Percentiles rank a stretch among this genome's conserved stretches.
Conservation (phyloP, 2,113 vertebrate genomes). For the Syrmaticus mikado region DNA sequence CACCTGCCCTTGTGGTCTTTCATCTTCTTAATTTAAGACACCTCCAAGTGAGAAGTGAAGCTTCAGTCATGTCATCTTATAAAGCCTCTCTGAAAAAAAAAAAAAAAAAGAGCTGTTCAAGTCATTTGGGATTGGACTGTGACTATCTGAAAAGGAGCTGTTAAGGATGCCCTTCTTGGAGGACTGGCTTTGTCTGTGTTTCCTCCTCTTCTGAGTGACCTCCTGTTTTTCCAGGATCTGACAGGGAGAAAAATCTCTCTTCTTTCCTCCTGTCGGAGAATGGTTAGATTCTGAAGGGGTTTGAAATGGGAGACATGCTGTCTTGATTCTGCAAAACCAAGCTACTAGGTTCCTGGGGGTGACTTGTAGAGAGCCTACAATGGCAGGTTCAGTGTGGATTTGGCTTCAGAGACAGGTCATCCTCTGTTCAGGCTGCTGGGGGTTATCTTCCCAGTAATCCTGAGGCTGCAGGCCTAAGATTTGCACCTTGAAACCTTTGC, state of each 20-base stretch:
- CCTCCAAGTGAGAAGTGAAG: background rate
- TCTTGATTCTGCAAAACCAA: background rate
- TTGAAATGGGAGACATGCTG: background rate
- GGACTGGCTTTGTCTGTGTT: background rate
- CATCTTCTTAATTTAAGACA: background rate
- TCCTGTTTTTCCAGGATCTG: background rate
- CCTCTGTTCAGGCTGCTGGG: background rate
- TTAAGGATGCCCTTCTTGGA: background rate
- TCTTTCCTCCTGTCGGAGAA: background rate
- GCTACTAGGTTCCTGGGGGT: background rate
- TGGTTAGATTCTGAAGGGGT: background rate
- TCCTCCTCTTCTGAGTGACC: background rate
- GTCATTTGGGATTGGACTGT: background rate
- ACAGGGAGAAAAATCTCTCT: background rate
- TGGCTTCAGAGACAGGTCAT: background rate
- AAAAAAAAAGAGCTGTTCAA: background rate
- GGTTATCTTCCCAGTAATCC: background rate
- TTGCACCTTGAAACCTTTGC: conserved; percentile 13
- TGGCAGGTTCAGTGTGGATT: background rate
- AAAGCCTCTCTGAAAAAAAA: background rate
- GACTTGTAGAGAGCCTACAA: background rate
- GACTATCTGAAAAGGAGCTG: background rate
- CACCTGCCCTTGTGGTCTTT: background rate
- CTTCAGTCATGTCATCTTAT: background rate
- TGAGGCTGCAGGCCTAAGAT: background rate